A percentile compares a stretch with the other conserved stretches of the same genome.
Evolutionary conservation across 2,888 invertebrate genomes (phyloP).

Genomic region (Hirudinaria manillensis): DNA sequence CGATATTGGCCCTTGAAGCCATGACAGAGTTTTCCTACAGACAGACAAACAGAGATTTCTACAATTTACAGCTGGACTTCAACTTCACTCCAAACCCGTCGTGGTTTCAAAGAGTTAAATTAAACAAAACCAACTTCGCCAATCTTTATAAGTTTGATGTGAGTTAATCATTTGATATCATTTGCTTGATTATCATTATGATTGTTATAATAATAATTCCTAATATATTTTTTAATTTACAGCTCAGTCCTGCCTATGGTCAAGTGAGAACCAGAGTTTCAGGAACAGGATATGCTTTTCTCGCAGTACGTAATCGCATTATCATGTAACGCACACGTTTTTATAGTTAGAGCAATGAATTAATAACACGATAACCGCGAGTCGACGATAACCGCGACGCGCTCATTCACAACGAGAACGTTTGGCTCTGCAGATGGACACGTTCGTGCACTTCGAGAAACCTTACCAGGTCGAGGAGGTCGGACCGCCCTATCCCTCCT

Average conservation of each 20-base stretch:
- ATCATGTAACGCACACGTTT: neutral
- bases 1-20: conserved; percentile 79
- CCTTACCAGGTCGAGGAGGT: conserved; percentile 35
- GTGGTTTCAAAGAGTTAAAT: conserved; percentile 42
- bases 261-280: conserved; percentile 36
- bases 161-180: conserved; percentile 20
- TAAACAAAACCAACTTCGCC: conserved; percentile 49
- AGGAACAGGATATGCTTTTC: conserved; percentile 41
- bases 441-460: conserved; percentile 36
- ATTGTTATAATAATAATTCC: neutral
- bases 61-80: conserved; percentile 44
- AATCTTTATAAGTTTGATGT: conserved; percentile 42
- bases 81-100: conserved; percentile 54
- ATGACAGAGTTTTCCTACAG: conserved; percentile 60
- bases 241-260: conserved; percentile 39
- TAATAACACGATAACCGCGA: too few species aligned
- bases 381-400: neutral
- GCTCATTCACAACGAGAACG: neutral
- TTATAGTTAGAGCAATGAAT: neutral
- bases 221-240: neutral
- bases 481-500: conserved; percentile 52
- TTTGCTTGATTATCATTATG: neutral
- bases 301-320: conserved; percentile 33
- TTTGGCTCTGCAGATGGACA: conserved; percentile 31
- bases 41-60: conserved; percentile 50